These are phyloP conservation scores for Lophotis ruficrista DNA, from an alignment of 2,113 vertebrate species.

Conservation along the genomic window DNA sequence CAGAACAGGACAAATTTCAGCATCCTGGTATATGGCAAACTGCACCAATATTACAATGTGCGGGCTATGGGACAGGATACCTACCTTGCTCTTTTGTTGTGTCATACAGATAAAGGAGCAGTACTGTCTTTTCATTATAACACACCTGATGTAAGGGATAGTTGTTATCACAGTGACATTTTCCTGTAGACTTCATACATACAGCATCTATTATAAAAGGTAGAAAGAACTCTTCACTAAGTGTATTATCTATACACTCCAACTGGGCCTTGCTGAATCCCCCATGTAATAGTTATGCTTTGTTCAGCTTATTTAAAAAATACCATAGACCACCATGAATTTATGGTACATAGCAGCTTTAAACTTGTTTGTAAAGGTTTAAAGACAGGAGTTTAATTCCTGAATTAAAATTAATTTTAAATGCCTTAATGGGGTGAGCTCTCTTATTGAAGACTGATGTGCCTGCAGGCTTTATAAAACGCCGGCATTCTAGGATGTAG, in stretches of 20 bases:
- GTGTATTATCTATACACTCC: neutral
- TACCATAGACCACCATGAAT: neutral
- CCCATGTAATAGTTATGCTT: neutral
- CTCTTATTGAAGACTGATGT: constrained; percentile 5
- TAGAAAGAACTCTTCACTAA: neutral
- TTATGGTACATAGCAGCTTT: constrained; percentile 19
- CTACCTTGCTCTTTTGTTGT: neutral
- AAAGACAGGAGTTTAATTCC: constrained; percentile 42
- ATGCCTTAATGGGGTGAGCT: constrained; percentile 1
- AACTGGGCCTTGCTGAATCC: constrained; percentile 4
- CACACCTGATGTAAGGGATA: neutral
- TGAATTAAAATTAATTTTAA: constrained; percentile 49
- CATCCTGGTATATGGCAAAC: neutral
- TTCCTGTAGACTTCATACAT: neutral
- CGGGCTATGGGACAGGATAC: neutral
- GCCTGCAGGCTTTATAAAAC: constrained; percentile 37
- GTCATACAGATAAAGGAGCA: neutral
- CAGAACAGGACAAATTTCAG: neutral
- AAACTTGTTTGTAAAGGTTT: constrained; percentile 34
- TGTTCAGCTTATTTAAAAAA: neutral
- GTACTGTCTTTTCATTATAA: neutral
- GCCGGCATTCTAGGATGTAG: neutral
- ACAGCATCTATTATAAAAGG: constrained; percentile 4
- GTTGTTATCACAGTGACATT: constrained; percentile 14
- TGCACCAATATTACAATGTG: neutral